A percentile compares a stretch with the other conserved stretches of the same genome.
Evolutionary conservation across 1,140 invertebrate species (phyloP).

Genomic region (Brachionus rotundiformis): DNA sequence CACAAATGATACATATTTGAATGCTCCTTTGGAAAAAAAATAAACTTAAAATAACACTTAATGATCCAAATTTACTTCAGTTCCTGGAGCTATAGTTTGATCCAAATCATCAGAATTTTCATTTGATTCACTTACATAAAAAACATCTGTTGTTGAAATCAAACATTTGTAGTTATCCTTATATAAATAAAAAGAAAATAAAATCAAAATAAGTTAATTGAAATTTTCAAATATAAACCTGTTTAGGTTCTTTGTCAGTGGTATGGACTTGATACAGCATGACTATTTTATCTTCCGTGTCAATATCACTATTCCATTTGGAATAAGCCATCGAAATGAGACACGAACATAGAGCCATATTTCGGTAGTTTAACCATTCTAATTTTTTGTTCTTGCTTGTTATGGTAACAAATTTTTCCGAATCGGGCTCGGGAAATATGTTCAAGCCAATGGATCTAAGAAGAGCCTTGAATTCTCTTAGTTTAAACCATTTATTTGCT

Average conservation of each 20-base stretch:
- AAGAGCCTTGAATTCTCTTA: constrained; percentile 61
- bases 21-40: constrained; percentile 31
- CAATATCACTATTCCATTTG: constrained; percentile 74
- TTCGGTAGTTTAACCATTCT: constrained; percentile 77
- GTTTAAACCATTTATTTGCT: constrained; percentile 60
- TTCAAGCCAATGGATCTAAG: constrained; percentile 77
- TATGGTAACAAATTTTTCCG: constrained; percentile 76
- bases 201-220: background rate
- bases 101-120: constrained; percentile 48
- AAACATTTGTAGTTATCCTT: constrained; percentile 33
- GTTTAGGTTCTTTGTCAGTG: constrained; percentile 28
- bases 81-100: constrained; percentile 11
- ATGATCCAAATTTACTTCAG: constrained; percentile 24
- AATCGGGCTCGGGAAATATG: constrained; percentile 83
- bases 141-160: constrained; percentile 21
- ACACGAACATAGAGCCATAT: constrained; percentile 76
- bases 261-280: constrained; percentile 31
- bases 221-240: background rate
- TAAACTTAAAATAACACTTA: constrained; percentile 1
- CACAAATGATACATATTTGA: constrained; percentile 47
- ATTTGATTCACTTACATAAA: constrained; percentile 35
- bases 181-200: background rate
- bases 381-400: constrained; percentile 67
- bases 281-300: constrained; percentile 56
- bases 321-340: constrained; percentile 83